Evolutionary conservation across 1,140 invertebrate genomes (phyloP), one percentile per base, ranked within the genome.

Genomic region (Aphelinus certus): DNA sequence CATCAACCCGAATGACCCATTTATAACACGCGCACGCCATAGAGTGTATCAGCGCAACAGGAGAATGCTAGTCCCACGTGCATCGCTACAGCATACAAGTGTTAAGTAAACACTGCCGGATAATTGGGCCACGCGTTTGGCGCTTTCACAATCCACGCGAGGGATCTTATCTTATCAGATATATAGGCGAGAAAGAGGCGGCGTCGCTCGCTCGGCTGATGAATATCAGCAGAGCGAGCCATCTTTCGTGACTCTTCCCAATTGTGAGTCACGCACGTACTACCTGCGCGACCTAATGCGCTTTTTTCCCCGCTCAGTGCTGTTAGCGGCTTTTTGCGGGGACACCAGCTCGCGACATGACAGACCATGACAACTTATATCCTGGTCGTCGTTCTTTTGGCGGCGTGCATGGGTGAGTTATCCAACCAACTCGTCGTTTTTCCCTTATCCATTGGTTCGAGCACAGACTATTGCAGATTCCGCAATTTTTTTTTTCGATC

Each of bases 131-230:
- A 45, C 57, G 66, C 58, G 6, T 42, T 58, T 47, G 64, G 3
- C 42, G 56, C 57, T 55, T 46, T 47, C 7, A 68, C n/a, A 10
- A 63, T 62, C 3, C 46, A 46, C 61, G 61, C 45, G 7, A 43
- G 46, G 43, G 42, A 46, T 45, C n/a, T 69, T 69, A 69, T 69
- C 67, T 69, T 69, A 69, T 69, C 67, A 57, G 57, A 69, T 69
- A 49, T 56, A 45, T 3, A 68, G 0, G 53, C 26, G 48, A 45
- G 2, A 7, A 7, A 1, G 42, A 7, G 10, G 51, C 43, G 65
- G 45, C 51, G 51, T 68, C 65, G 42, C 53, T 46, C 45, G 26
- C 26, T 26, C 26, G 26, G 26, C 26, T 26, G 61, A 63, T 43
- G 45, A 43, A 63, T 63, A 43, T 63, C 9, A 7, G 42, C 58